These are phyloP conservation scores for Theristicus caerulescens DNA, from an alignment of 2,113 vertebrate genomes.

Conservation along the genomic window DNA sequence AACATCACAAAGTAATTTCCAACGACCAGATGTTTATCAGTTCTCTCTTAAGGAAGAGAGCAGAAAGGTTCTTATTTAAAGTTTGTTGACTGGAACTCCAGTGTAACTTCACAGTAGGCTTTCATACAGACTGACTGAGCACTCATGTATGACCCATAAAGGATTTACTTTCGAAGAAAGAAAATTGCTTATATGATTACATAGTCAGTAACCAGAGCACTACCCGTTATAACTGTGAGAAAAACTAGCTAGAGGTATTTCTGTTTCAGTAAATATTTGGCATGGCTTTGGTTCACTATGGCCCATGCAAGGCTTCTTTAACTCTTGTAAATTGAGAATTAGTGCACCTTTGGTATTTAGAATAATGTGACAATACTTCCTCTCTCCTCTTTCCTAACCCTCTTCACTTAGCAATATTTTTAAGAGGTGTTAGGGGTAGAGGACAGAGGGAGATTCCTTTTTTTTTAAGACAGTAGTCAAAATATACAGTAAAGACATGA, in stretches of 20 bases:
- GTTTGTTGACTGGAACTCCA: not conserved
- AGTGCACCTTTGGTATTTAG: not conserved
- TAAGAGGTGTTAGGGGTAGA: not conserved
- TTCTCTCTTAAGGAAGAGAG: not conserved
- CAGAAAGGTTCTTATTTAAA: not conserved
- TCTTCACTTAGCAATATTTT: not conserved
- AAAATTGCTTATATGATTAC: not conserved
- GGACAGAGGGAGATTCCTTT: not conserved
- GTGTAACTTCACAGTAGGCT: not conserved
- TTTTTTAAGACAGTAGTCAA: not conserved
- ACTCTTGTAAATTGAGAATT: not conserved
- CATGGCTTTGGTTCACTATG: not conserved
- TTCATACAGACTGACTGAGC: not conserved
- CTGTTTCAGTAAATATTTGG: not conserved
- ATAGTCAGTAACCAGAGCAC: not conserved
- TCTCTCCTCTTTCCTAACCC: not conserved
- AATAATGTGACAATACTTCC: not conserved
- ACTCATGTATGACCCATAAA: not conserved
- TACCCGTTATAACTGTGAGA: not conserved
- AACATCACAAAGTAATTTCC: slow-evolving; percentile 41
- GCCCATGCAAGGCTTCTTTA: not conserved
- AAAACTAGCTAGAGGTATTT: not conserved
- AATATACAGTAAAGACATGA: not conserved
- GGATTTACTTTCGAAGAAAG: not conserved
- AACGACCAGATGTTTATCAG: slow-evolving; percentile 50